A percentile compares a stretch with the other conserved stretches of the same genome.
phyloP scores from a whole-genome alignment of 35 echinoderm and acorn worm species.

The Patiria miniata region DNA sequence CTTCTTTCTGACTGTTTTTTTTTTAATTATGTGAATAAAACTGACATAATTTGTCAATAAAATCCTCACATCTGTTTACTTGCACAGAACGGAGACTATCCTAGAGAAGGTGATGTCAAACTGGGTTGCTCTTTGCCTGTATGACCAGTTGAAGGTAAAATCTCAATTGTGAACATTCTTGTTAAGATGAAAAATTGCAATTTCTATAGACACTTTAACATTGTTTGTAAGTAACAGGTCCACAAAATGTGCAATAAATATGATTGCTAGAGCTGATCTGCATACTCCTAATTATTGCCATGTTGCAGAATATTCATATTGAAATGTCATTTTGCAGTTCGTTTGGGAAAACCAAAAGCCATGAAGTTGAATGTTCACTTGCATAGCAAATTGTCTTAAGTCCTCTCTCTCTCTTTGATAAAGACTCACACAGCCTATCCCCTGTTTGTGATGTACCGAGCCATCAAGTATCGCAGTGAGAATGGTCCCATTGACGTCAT shows the following conservation, averaged over 20 bases:
- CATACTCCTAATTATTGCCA: background rate
- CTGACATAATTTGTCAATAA: background rate
- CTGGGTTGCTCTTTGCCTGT: constrained; percentile 85
- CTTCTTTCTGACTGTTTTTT: background rate
- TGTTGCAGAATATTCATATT: background rate
- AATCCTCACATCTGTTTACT: background rate
- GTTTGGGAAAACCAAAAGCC: too few species aligned
- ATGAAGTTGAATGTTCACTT: too few species aligned
- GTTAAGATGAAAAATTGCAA: too few species aligned
- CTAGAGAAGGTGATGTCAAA: constrained; percentile 79
- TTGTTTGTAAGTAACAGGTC: background rate
- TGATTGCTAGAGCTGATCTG: background rate
- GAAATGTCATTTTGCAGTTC: background rate
- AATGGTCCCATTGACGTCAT: constrained; percentile 87
- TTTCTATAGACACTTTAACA: background rate
- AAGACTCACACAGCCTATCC: constrained; percentile 40
- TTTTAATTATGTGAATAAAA: background rate
- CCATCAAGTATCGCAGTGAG: constrained; percentile 69
- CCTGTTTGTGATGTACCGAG: constrained; percentile 63
- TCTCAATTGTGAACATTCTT: background rate
- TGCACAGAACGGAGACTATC: constrained; percentile 73
- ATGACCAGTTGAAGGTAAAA: constrained; percentile 78
- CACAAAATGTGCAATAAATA: background rate
- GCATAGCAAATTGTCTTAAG: too few species aligned
- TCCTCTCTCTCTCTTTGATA: background rate